Evolutionary conservation across 2,888 invertebrate genomes (phyloP).

Genomic region (Holacanthella duospinosa): DNA sequence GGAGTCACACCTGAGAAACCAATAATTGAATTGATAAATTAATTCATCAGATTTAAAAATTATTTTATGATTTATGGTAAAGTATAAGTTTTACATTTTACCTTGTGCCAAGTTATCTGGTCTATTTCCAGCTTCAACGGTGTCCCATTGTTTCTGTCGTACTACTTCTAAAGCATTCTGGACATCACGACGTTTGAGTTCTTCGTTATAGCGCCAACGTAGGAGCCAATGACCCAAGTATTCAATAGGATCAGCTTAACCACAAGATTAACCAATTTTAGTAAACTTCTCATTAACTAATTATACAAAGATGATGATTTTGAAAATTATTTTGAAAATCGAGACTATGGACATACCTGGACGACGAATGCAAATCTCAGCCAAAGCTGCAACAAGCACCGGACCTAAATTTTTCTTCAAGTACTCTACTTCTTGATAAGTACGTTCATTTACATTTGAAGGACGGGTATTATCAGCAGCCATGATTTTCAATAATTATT

Average conservation of each 20-base stretch:
- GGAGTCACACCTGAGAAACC: neutral
- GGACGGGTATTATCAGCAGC: neutral
- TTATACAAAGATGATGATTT: too few species aligned
- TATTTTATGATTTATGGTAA: neutral
- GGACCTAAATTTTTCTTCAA: constrained; percentile 33
- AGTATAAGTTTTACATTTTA: neutral
- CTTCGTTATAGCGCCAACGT: constrained; percentile 37
- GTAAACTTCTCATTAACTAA: too few species aligned
- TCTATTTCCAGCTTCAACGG: constrained; percentile 15
- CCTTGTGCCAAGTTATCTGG: neutral
- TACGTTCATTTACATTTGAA: constrained; percentile 23
- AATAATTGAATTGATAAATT: too few species aligned
- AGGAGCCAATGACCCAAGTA: constrained; percentile 37
- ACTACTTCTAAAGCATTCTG: constrained; percentile 35
- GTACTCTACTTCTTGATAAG: constrained; percentile 34
- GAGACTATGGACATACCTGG: constrained; percentile 16
- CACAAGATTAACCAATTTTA: neutral
- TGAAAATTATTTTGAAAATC: neutral
- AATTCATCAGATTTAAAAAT: neutral
- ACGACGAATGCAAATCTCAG: constrained; percentile 35
- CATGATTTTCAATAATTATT: neutral
- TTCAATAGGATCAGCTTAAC: constrained; percentile 31
- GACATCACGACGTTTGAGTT: constrained; percentile 34
- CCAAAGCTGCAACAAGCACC: constrained; percentile 35
- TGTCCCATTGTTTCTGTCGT: constrained; percentile 23